Base-by-base conservation (phyloP, 2,113 vertebrate genomes). In the Passer domesticus region DNA sequence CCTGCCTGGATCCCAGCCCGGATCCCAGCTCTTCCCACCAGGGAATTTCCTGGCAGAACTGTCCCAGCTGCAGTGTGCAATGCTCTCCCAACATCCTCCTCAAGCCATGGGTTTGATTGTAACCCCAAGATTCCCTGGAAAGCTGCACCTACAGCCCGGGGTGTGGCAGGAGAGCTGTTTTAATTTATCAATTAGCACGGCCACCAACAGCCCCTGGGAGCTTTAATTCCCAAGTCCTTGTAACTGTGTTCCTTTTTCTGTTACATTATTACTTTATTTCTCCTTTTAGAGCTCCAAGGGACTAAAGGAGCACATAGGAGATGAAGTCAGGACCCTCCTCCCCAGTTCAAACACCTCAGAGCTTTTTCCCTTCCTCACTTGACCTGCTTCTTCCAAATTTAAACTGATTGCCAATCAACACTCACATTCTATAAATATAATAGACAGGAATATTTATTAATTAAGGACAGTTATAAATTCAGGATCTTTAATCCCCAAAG, bases 31-130 rank as follows among this genome's bases (percentile, higher is more conserved):
- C 59, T 35, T 2, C 67, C 68, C 7, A 1, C 31, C 39, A 13
- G 1, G 2, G 52, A 49, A 64, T 64, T 35, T 13, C 33, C 67
- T 3, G 5, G 33, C 21, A 18, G 13, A 72, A 16, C 41, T 14
- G 6, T 10, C 35, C 2, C 37, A 30, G 52, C 24, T 25, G 46
- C 7, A 3, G 17, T 1, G 69, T 49, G 70, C 8, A 43, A 7
- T 21, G 16, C 25, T 22, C 15, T 63, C 39, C 4, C 8, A 41
- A 43, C 8, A 50, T 0, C 59, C 64, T 17, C 31, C 1, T 11
- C 20, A 17, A 23, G 12, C 11, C 35, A 17, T 0, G 0, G 4
- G 20, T 31, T 17, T 49, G 0, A 72, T 47, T 72, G n/a, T 4
- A 62, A 52, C 11, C 5, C 28, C 5, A 30, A 31, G 6, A 10